Percentiles rank a stretch among this genome's conserved stretches.
These are phyloP conservation scores for Anagrus nilaparvatae DNA, from an alignment of 1,140 invertebrate species.

Conservation along the genomic window DNA sequence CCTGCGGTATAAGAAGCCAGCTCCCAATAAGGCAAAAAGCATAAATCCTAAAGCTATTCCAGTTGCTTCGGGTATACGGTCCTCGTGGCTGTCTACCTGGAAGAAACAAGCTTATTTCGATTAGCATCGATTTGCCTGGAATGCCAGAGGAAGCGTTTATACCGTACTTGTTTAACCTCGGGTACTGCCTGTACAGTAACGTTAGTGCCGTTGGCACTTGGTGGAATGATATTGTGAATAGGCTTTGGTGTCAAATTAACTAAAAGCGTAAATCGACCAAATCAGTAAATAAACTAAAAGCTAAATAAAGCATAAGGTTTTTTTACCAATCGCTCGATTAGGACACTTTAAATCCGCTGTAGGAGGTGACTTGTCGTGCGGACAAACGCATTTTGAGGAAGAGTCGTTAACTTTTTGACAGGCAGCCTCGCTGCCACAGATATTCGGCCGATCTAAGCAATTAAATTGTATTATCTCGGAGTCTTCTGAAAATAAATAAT, in stretches of 20 bases:
- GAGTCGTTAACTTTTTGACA: conserved; percentile 39
- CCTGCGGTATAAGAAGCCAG: no score
- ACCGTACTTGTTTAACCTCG: conserved; percentile 33
- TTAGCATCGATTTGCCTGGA: not conserved
- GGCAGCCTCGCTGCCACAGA: conserved; percentile 52
- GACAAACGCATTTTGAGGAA: conserved; percentile 53
- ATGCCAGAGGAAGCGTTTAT: no score
- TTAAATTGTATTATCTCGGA: no score
- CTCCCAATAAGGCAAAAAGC: no score
- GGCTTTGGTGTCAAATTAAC: conserved; percentile 46
- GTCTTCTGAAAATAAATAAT: no score
- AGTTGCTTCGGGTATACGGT: conserved; percentile 33
- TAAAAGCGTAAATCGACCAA: conserved; percentile 25
- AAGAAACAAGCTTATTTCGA: conserved; percentile 9
- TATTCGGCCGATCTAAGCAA: conserved; percentile 33
- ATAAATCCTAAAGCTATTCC: conserved; percentile 29
- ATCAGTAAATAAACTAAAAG: conserved; percentile 3
- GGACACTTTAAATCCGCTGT: conserved; percentile 54
- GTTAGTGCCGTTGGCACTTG: conserved; percentile 37
- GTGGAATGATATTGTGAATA: conserved; percentile 52
- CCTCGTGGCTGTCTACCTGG: conserved; percentile 28
- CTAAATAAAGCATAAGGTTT: not conserved
- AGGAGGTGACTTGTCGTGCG: conserved; percentile 49
- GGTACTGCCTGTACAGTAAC: conserved; percentile 30
- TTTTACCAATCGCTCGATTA: conserved; percentile 45